Percentiles rank a stretch among this genome's conserved stretches.
Conservation (phyloP, 2,888 invertebrate genomes). For the Oasisia sp. region DNA sequence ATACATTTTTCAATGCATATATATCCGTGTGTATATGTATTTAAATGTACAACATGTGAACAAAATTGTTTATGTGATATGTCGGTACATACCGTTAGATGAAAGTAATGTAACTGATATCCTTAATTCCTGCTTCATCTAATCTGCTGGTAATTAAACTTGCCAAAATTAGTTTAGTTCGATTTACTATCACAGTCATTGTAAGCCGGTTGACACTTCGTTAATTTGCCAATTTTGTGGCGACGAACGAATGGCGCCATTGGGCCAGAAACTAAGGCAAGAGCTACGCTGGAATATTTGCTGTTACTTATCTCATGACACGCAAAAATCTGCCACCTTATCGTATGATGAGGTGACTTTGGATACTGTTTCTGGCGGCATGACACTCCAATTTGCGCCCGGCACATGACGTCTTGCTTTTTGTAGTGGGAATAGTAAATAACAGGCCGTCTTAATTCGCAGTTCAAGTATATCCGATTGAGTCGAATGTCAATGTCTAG, state of each 20-base stretch:
- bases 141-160: slow-evolving; percentile 10
- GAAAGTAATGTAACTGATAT: neutral
- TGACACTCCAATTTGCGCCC: slow-evolving; percentile 6
- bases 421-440: slow-evolving; percentile 17
- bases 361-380: neutral
- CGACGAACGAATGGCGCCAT: neutral
- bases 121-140: slow-evolving; percentile 13
- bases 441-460: neutral
- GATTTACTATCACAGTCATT: neutral
- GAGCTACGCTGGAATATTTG: neutral
- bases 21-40: neutral
- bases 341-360: neutral
- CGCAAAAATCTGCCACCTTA: neutral
- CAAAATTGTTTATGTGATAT: neutral
- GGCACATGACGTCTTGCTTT: neutral
- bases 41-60: neutral
- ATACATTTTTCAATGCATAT: neutral
- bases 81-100: neutral
- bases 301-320: neutral
- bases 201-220: neutral
- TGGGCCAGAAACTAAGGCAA: neutral
- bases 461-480: slow-evolving; percentile 17
- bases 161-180: slow-evolving; percentile 12
- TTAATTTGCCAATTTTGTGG: neutral
- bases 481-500: neutral